Evolutionary conservation across 2,797 vertebrate genomes (phyloP).

Genomic region (Paguma larvata): DNA sequence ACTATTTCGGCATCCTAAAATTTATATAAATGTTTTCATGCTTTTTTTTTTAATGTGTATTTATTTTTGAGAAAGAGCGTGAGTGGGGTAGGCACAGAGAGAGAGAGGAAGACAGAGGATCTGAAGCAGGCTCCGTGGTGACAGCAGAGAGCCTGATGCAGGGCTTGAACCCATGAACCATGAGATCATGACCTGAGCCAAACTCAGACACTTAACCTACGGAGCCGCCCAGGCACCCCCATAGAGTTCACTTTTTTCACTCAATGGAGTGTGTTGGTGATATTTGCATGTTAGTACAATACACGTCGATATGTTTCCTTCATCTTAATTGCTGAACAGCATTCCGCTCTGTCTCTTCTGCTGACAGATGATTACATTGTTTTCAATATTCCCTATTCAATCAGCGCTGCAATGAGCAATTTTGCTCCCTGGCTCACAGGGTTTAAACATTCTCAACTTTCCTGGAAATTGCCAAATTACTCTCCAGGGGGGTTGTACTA

Average conservation of each 20-base stretch:
- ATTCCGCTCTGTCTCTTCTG: background rate
- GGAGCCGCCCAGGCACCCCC: no score
- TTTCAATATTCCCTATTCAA: conserved; percentile 4
- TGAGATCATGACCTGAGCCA: no score
- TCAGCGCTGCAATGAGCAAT: background rate
- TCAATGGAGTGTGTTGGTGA: background rate
- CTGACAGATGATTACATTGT: background rate
- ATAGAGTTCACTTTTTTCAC: background rate
- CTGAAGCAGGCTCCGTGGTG: no score
- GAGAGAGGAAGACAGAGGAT: no score
- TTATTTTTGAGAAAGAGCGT: no score
- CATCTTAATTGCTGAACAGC: background rate
- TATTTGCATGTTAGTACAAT: background rate
- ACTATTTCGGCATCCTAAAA: background rate
- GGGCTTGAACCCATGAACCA: no score
- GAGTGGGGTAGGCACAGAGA: no score
- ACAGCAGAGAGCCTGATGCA: no score
- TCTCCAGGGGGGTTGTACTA: background rate
- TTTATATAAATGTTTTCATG: background rate
- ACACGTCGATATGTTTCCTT: background rate
- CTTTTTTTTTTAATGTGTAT: background rate
- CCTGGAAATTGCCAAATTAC: background rate
- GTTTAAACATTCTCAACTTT: background rate
- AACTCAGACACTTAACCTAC: no score
- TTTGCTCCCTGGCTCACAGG: background rate